Evolutionary conservation across 2,888 invertebrate genomes (phyloP).

Genomic region (Prosopocoilus inquinatus): DNA sequence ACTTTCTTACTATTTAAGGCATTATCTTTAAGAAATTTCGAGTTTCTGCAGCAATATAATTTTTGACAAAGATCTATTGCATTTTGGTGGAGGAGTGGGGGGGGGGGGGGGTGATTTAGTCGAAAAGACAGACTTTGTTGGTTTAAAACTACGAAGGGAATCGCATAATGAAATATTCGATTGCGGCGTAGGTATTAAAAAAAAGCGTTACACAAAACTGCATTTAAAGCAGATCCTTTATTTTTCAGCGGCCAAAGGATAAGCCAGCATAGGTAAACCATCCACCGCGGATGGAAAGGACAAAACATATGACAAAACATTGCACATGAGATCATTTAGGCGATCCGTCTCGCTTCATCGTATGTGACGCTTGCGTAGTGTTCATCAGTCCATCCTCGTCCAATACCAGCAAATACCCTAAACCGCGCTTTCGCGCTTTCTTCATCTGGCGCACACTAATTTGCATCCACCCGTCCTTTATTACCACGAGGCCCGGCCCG

Average conservation of each 20-base stretch:
- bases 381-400: conserved; percentile 52
- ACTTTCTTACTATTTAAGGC: no score
- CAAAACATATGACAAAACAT: conserved; percentile 43
- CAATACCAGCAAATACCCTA: conserved; percentile 57
- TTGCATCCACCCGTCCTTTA: conserved; percentile 66
- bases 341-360: conserved; percentile 24
- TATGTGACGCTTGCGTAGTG: conserved; percentile 49
- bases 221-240: conserved; percentile 18
- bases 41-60: no score
- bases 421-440: conserved; percentile 49
- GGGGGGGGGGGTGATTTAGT: no score
- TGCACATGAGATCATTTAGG: conserved; percentile 19
- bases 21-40: no score
- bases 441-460: conserved; percentile 54
- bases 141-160: no score
- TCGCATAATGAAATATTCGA: no score
- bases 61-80: no score
- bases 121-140: no score
- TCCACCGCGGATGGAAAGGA: conserved; percentile 43
- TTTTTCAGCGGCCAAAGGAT: conserved; percentile 41
- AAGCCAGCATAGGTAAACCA: conserved; percentile 47
- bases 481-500: conserved; percentile 68
- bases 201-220: conserved; percentile 18
- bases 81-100: no score
- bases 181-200: neutral